Percentiles rank a stretch among this genome's conserved stretches.
phyloP scores from a whole-genome alignment of 2,113 vertebrate species.

The Mesitornis unicolor region DNA sequence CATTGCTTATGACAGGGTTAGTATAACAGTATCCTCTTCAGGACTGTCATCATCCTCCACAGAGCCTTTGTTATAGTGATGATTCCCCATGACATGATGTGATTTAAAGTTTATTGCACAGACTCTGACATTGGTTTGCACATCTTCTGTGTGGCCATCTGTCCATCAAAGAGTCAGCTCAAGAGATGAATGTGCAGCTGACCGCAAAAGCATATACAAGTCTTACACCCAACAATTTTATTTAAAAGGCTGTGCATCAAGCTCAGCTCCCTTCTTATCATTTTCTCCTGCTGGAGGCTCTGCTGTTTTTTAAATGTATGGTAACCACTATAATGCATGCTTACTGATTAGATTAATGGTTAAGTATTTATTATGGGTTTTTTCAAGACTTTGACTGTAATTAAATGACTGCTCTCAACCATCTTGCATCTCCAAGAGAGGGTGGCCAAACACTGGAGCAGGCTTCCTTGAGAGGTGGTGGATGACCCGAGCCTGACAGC shows the following conservation, averaged over 20 bases:
- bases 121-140: neutral
- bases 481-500: neutral
- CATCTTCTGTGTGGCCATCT: neutral
- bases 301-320: neutral
- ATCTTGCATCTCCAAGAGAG: neutral
- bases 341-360: neutral
- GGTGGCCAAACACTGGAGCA: too few relatives aligned
- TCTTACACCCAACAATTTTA: neutral
- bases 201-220: neutral
- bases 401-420: neutral
- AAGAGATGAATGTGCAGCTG: neutral
- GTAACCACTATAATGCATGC: neutral
- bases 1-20: neutral
- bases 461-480: too few relatives aligned
- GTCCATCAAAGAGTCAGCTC: neutral
- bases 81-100: neutral
- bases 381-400: neutral
- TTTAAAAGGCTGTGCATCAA: neutral
- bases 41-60: neutral
- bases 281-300: neutral
- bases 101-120: slow-evolving; percentile 27
- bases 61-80: neutral
- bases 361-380: neutral
- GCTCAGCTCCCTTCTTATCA: neutral
- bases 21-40: neutral